Evolutionary conservation across 2,797 vertebrate genomes (phyloP).

Genomic region (Poeciliopsis presidionis): DNA sequence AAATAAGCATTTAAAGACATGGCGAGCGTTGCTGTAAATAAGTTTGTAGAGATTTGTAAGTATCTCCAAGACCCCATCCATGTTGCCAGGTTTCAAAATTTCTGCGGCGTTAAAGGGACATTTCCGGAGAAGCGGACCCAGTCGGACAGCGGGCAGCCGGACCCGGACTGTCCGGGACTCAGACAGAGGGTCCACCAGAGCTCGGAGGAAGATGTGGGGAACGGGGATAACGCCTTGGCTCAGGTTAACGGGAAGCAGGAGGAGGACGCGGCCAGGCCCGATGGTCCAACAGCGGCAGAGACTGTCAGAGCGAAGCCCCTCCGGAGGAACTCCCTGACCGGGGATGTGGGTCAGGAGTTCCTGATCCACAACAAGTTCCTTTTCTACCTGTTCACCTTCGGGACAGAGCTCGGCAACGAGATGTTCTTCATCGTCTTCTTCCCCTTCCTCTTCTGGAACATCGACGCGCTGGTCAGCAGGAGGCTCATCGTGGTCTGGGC

Average conservation of each 20-base stretch:
- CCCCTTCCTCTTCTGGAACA: slow-evolving; percentile 95
- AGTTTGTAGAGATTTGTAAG: slow-evolving; percentile 69
- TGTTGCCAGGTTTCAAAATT: slow-evolving; percentile 89
- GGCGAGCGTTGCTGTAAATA: slow-evolving; percentile 63
- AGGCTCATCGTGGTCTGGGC: slow-evolving; percentile 94
- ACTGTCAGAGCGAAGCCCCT: slow-evolving; percentile 74
- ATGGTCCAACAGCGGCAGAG: not conserved
- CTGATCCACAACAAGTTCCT: slow-evolving; percentile 88
- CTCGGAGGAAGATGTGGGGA: slow-evolving; percentile 23
- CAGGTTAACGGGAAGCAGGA: slow-evolving; percentile 54
- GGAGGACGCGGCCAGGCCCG: slow-evolving; percentile 19
- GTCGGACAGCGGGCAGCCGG: slow-evolving; percentile 20
- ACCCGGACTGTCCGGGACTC: slow-evolving; percentile 39
- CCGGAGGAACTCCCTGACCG: slow-evolving; percentile 93
- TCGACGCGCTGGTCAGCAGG: slow-evolving; percentile 91
- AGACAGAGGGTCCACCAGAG: slow-evolving; percentile 51
- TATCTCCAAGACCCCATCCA: slow-evolving; percentile 88
- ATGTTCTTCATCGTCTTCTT: slow-evolving; percentile 99
- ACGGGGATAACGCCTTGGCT: slow-evolving; percentile 41
- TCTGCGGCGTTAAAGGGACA: slow-evolving; percentile 88
- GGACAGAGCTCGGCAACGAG: slow-evolving; percentile 97
- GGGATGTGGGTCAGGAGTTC: slow-evolving; percentile 89
- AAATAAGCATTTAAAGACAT: slow-evolving; percentile 41
- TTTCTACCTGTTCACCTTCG: slow-evolving; percentile 93
- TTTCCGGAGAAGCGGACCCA: slow-evolving; percentile 62